Conservation (phyloP, 2,113 vertebrate genomes). For the Nesoenas mayeri region DNA sequence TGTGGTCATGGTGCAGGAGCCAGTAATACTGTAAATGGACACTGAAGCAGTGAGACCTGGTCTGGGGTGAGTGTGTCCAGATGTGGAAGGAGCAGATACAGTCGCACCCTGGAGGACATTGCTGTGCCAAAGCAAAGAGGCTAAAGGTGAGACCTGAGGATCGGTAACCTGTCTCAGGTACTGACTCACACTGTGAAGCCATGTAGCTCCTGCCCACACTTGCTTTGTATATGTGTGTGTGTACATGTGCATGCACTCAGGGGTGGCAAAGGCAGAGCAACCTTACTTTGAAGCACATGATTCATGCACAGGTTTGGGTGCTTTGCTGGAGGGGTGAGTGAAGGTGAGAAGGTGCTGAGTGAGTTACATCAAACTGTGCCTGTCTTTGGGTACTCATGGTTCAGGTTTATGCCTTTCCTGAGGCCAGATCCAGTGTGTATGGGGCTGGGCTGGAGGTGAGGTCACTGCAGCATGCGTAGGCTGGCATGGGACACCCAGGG, state of each 20-base stretch:
- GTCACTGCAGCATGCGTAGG: accelerated
- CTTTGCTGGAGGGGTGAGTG: neutral
- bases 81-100: neutral
- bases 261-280: too few relatives aligned
- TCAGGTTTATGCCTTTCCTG: neutral
- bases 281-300: neutral
- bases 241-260: too few relatives aligned
- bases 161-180: neutral
- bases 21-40: neutral
- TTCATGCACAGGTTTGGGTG: neutral
- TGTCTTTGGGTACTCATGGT: neutral
- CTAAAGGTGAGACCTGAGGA: neutral
- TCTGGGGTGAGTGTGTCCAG: neutral
- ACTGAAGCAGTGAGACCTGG: neutral
- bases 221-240: too few relatives aligned
- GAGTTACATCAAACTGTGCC: neutral
- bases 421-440: neutral
- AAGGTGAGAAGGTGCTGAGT: neutral
- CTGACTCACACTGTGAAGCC: neutral
- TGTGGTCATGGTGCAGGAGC: neutral
- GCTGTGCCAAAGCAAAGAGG: neutral
- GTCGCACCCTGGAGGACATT: neutral
- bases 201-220: neutral
- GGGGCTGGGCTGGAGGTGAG: neutral
- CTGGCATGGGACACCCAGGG: neutral